These are phyloP conservation scores for Smittia sp. DNA, from an alignment of 2,888 invertebrate species.

Conservation along the genomic window DNA sequence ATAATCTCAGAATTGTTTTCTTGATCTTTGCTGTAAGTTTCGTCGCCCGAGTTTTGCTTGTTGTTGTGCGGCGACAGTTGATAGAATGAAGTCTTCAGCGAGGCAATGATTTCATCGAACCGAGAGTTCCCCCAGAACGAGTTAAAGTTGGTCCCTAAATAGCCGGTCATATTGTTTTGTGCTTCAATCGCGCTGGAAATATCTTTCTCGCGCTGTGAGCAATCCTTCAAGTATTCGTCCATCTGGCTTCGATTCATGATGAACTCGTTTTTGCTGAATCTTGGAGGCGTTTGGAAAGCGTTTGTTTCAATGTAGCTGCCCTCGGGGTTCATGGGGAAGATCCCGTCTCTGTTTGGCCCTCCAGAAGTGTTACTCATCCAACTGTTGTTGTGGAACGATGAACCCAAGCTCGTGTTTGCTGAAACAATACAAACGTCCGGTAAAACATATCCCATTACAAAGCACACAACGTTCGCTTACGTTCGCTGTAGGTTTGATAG, in stretches of 20 bases:
- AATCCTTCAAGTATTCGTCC: constrained; percentile 53
- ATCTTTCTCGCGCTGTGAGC: constrained; percentile 46
- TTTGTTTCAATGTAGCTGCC: not conserved
- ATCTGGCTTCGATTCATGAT: constrained; percentile 56
- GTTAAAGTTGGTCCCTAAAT: constrained; percentile 47
- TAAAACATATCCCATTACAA: not conserved
- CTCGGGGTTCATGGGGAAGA: not conserved
- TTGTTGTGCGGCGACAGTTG: constrained; percentile 50
- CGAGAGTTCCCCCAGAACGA: constrained; percentile 53
- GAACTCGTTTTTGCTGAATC: constrained; percentile 47
- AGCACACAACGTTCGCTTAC: no score
- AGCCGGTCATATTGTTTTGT: constrained; percentile 13
- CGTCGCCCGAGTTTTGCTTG: constrained; percentile 44
- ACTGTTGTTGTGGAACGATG: not conserved
- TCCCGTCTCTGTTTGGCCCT: not conserved
- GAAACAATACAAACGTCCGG: not conserved
- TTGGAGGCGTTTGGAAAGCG: constrained; percentile 6
- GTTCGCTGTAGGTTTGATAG: constrained; percentile 19
- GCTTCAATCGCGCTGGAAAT: constrained; percentile 23
- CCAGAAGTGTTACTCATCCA: not conserved
- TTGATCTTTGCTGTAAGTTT: constrained; percentile 46
- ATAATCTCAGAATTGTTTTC: constrained; percentile 53
- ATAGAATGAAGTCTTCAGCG: constrained; percentile 51
- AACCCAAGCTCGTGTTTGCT: constrained; percentile 9
- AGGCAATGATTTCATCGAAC: constrained; percentile 49